These are phyloP conservation scores for Phrynocephalus forsythii DNA, from an alignment of 2,797 vertebrate genomes.

Conservation along the genomic window DNA sequence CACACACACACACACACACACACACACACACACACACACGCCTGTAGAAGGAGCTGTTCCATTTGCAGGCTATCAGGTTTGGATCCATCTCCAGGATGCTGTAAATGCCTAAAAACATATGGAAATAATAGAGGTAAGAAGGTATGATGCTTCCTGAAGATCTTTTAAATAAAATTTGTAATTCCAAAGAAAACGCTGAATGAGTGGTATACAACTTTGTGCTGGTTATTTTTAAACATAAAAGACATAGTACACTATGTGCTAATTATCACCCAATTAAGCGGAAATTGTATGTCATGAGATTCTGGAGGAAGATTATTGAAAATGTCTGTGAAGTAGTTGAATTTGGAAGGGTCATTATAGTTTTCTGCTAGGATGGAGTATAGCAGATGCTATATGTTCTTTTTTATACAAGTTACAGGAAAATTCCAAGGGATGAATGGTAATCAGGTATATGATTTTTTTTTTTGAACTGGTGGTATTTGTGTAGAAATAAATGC, in stretches of 20 bases:
- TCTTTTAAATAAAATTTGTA: constrained; percentile 18
- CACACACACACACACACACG: background rate
- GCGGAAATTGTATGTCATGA: constrained; percentile 25
- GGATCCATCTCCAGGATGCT: background rate
- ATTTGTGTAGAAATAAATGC: background rate
- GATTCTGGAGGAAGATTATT: constrained; percentile 29
- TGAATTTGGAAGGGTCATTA: constrained; percentile 44
- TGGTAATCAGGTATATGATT: background rate
- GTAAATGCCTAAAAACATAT: background rate
- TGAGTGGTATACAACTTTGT: constrained; percentile 18
- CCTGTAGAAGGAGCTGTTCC: background rate
- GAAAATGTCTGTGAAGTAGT: constrained; percentile 38
- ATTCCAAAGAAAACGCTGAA: constrained; percentile 2
- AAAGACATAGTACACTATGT: constrained; percentile 35
- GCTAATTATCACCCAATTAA: constrained; percentile 44
- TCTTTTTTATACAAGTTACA: constrained; percentile 25
- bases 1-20: too few species aligned
- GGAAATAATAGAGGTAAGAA: background rate
- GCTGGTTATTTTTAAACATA: constrained; percentile 39
- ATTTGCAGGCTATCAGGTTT: background rate
- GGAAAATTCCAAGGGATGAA: background rate
- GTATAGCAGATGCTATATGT: constrained; percentile 29
- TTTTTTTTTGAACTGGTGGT: background rate
- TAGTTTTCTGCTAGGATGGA: constrained; percentile 27
- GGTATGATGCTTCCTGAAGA: background rate